Evolutionary conservation across 2,888 invertebrate species (phyloP).

Genomic region (Drosophila nigricruria): DNA sequence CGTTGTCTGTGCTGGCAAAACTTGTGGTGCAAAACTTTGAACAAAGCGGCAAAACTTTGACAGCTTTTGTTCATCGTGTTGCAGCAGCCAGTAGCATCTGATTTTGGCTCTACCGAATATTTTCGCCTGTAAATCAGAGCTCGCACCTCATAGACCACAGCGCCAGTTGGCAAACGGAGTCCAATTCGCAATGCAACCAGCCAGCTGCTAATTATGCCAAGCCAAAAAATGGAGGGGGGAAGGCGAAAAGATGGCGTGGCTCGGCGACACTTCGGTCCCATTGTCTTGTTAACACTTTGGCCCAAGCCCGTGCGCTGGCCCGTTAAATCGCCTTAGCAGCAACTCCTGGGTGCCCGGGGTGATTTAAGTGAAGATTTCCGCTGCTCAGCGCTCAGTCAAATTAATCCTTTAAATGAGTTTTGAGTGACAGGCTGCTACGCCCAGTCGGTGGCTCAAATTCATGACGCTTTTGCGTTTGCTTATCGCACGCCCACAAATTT

Average conservation of each 20-base stretch:
- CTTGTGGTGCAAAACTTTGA: slow-evolving; percentile 65
- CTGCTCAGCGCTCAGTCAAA: slow-evolving; percentile 56
- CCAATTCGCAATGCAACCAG: slow-evolving; percentile 8
- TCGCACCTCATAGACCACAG: slow-evolving; percentile 35
- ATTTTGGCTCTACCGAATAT: slow-evolving; percentile 41
- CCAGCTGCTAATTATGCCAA: slow-evolving; percentile 61
- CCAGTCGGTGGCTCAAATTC: slow-evolving; percentile 33
- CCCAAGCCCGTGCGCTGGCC: slow-evolving; percentile 28
- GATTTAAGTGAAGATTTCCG: slow-evolving; percentile 34
- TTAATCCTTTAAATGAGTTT: slow-evolving; percentile 74
- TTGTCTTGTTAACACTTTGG: slow-evolving; percentile 38
- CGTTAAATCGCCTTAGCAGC: slow-evolving; percentile 64
- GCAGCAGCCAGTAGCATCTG: slow-evolving; percentile 38
- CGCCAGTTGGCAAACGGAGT: slow-evolving; percentile 13
- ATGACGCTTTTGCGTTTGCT: slow-evolving; percentile 33
- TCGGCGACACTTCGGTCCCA: slow-evolving; percentile 29
- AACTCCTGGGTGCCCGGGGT: neutral
- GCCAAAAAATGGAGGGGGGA: neutral
- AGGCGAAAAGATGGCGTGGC: neutral
- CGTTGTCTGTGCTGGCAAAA: slow-evolving; percentile 65
- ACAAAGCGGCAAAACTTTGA: slow-evolving; percentile 63
- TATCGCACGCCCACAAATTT: slow-evolving; percentile 19
- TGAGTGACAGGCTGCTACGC: slow-evolving; percentile 51
- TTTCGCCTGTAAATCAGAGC: slow-evolving; percentile 43
- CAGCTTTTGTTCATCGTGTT: slow-evolving; percentile 51